Base-by-base conservation (phyloP, 2,888 invertebrate species). In the Nebria salina region DNA sequence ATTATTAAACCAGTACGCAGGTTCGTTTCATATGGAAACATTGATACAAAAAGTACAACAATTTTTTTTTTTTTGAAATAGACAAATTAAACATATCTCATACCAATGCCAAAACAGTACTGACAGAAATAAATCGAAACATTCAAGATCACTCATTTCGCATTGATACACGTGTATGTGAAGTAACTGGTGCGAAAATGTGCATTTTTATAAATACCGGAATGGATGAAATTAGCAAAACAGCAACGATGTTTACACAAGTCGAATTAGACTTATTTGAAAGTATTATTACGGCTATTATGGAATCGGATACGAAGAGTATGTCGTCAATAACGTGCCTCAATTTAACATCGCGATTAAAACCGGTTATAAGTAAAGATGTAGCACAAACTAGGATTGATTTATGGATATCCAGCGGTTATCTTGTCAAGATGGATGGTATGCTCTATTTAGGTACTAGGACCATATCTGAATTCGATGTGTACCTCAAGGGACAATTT, bases 381-480 rank as follows among this genome's bases (percentile, higher is more conserved):
- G 11, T n/a, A 5, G 75, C 75, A 15, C 80, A 80, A 41, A 65
- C 54, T 41, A 70, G 65, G 54, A 75, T 80, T 7, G 72, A 80
- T 65, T 41, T 20, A 15, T 80, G 80, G 80, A 25, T 26, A 5
- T 8, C 41, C n/a, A 70, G 9, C 41, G 80, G 80, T 15, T 80
- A 80, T 70, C 9, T 80, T 3, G 75, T 72, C 9, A 80, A 80
- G 64, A 26, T 75, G 15, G 75, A 75, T n/a, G 80, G 80, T 13
- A 11, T 66, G 66, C 43, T 80, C 41, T 80, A 75, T 64, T 75
- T 80, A 11, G 80, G 80, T 42, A 13, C 75, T 13, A 43, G 80
- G 68, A 26, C 75, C 20, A 80, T 75, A 54, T 80, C 80, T 15
- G 80, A 80, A 72, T 80, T 80, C 54, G 80, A 75, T 54, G n/a